phyloP scores from a whole-genome alignment of 1,140 invertebrate genomes.

The Tetranychus urticae region DNA sequence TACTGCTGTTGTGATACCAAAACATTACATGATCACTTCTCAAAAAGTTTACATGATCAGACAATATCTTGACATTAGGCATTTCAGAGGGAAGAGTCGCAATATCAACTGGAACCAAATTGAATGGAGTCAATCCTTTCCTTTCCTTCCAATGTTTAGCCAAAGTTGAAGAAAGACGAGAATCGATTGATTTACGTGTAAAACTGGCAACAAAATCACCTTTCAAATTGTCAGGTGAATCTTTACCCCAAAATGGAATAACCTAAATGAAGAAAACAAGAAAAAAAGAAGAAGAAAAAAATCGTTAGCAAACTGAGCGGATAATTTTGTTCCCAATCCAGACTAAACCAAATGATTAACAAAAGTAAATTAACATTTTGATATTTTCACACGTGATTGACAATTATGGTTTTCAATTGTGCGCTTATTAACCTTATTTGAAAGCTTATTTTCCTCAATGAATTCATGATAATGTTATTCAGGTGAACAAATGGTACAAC shows the following conservation, averaged over 20 bases:
- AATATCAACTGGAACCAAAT: not conserved
- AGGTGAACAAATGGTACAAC: too few species aligned
- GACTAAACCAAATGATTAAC: too few species aligned
- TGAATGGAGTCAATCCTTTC: not conserved
- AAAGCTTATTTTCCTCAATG: too few species aligned
- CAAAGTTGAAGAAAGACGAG: not conserved
- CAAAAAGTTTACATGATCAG: conserved; percentile 13
- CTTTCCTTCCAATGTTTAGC: not conserved
- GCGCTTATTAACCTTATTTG: too few species aligned
- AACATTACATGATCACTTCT: conserved; percentile 18
- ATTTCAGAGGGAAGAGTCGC: not conserved
- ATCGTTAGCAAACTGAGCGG: too few species aligned
- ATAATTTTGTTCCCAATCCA: too few species aligned
- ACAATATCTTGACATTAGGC: not conserved
- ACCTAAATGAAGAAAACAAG: not conserved
- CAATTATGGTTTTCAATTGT: too few species aligned
- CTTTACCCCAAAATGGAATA: not conserved
- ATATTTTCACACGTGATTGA: too few species aligned
- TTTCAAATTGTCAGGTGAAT: not conserved
- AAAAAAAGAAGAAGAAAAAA: not conserved
- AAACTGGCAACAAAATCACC: conserved; percentile 4
- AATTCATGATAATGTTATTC: too few species aligned
- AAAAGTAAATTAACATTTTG: too few species aligned
- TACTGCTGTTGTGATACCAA: conserved; percentile 15
- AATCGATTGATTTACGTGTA: not conserved